These are phyloP conservation scores for Xyrauchen texanus DNA, from an alignment of 2,113 vertebrate species.

Conservation along the genomic window DNA sequence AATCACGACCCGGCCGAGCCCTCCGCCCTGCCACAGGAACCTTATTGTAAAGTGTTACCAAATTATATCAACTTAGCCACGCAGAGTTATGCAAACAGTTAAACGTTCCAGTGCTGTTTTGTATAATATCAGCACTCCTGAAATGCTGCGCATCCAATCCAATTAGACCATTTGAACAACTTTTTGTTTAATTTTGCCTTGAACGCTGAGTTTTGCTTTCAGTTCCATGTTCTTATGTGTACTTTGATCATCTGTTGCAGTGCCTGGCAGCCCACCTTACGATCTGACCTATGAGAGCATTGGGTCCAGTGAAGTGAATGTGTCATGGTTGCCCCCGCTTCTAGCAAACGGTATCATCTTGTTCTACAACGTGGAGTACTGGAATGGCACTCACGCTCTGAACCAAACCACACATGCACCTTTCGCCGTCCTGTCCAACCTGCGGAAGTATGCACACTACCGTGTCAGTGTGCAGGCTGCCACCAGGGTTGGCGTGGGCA, in stretches of 20 bases:
- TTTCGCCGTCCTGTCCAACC: conserved; percentile 63
- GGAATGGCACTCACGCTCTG: conserved; percentile 76
- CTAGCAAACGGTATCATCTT: conserved; percentile 75
- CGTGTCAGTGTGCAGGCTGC: conserved; percentile 69
- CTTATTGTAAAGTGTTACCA: no score
- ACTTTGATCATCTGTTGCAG: conserved; percentile 56
- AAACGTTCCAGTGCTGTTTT: no score
- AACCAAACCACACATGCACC: conserved; percentile 67
- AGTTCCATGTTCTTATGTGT: background rate
- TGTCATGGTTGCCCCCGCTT: conserved; percentile 75
- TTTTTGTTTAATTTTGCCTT: background rate
- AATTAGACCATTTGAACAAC: no score
- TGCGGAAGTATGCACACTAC: conserved; percentile 76
- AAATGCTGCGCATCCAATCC: no score
- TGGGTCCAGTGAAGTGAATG: conserved; percentile 76
- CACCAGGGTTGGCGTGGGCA: conserved; percentile 71
- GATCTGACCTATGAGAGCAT: conserved; percentile 70
- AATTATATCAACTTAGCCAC: no score
- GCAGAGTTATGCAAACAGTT: no score
- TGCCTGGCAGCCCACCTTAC: conserved; percentile 77
- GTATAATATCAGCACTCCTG: no score
- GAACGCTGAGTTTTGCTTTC: no score
- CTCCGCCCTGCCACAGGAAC: no score
- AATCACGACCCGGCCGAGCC: no score
- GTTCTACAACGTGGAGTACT: conserved; percentile 75